Evolutionary conservation across 1,140 invertebrate species (phyloP), one percentile per base, ranked within the genome.

Genomic region (Drosophila ercepeae): DNA sequence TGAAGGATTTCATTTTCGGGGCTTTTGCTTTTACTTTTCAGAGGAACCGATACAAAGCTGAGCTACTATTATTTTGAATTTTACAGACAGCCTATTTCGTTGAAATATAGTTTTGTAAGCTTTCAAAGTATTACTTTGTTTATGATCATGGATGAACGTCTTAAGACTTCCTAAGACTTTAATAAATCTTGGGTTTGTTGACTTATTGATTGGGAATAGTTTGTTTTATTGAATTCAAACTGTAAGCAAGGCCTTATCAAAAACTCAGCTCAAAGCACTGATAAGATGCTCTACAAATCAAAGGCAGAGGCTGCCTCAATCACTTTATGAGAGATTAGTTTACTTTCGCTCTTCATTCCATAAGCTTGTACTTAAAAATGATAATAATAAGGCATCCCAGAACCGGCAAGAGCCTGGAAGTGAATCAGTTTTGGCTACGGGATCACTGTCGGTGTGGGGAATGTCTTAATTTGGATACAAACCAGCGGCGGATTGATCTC

Each of bases 1-100:
- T 96, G 5, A 95, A 93, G 71, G 96, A 93, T 77, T 96, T 88
- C 74, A 88, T 88, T 14, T n/a, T 36, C 3, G 1, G 16, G 13
- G 23, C 32, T 44, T 45, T 14, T 8, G 7, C 7, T 42, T 11
- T 13, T n/a, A 32, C 11, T 32, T 11, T 3, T 2, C 9, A 3
- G 29, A 11, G 11, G 11, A n/a, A 32, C 2, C 29, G 11, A 32
- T 32, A 3, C 6, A 39, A 39, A 6, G 36, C 36, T n/a, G 14
- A 14, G 36, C 3, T 14, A 39, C 3, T 14, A 39, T 16, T 16
- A 14, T 9, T 39, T 13, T 14, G 7, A 39, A 14, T 16, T 39
- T 39, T 6, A 16, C 6, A 9, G 9, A 9, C 11, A 3, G 9
- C 29, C 29, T 32, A 9, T 9, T n/a, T 3, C 29, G 11, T 11